phyloP scores from a whole-genome alignment of 2,113 vertebrate genomes.

The Bostrychus sinensis region DNA sequence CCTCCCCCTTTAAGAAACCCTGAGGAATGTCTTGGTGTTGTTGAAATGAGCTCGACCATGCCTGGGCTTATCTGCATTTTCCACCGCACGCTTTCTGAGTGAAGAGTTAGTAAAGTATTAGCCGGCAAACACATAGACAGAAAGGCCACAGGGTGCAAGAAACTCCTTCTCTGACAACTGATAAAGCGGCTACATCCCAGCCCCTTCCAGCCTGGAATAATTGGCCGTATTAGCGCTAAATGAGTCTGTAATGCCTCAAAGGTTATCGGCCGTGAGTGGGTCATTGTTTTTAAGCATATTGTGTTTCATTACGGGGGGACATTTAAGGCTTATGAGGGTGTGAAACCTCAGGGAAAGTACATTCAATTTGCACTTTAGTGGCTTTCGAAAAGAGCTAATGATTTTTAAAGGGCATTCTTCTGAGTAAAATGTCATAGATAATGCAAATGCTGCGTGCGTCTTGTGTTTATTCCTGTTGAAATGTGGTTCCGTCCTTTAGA shows the following conservation, averaged over 20 bases:
- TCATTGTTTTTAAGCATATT: conserved; percentile 3
- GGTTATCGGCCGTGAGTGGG: conserved; percentile 32
- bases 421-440: conserved; percentile 30
- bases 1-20: conserved; percentile 32
- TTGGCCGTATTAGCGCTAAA: conserved; percentile 33
- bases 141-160: conserved; percentile 26
- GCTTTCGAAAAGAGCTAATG: conserved; percentile 1
- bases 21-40: conserved; percentile 47
- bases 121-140: conserved; percentile 36
- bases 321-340: neutral
- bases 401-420: conserved; percentile 33
- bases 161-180: conserved; percentile 30
- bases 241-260: conserved; percentile 29
- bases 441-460: conserved; percentile 10
- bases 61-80: conserved; percentile 60
- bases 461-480: conserved; percentile 19
- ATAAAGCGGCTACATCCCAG: conserved; percentile 24
- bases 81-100: conserved; percentile 41
- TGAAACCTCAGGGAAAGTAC: conserved; percentile 20
- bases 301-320: neutral
- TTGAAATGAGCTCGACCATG: conserved; percentile 58
- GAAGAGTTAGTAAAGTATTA: conserved; percentile 63
- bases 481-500: conserved; percentile 28
- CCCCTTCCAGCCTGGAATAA: conserved; percentile 29
- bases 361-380: conserved; percentile 21